Base-by-base conservation (phyloP, 2,797 vertebrate species). In the Falco cherrug region DNA sequence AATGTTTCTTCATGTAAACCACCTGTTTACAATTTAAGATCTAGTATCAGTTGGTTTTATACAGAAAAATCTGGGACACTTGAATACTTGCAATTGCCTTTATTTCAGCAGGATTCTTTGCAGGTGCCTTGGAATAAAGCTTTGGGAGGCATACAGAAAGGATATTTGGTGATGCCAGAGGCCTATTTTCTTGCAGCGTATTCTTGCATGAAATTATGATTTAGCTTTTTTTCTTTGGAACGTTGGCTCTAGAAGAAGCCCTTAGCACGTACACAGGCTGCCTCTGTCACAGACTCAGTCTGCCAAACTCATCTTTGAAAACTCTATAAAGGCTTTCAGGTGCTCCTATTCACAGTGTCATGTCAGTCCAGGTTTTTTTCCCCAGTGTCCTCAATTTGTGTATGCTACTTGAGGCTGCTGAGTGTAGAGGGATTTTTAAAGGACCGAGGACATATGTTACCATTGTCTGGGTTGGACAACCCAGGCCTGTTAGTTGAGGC, bases 211-310 rank as follows among this genome's bases (percentile, higher is more conserved):
- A 28, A 92, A n/a, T 69, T 59, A 33, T 10, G 25, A 67, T 82
- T 75, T 74, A 68, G 26, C 16, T 48, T 20, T 13, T 51, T 7
- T 37, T 37, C 37, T 41, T 61, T 45, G 80, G 61, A 47, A 29
- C 60, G 11, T 24, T 69, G 22, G 1, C 7, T 90, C 5, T 70
- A 2, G 2, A 87, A 80, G 41, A 33, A 45, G 12, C 20, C 17
- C 4, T 48, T 68, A 13, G n/a, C 1, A 0, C 5, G 11, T 6
- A 15, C 2, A 16, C 22, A 57, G 8, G 3, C 28, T 63, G 13
- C 15, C 11, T 94, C 25, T 87, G 18, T 31, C 47, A 9, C 17
- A 31, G 57, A 29, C 31, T 53, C 19, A 41, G 21, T 70, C 33
- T 90, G 29, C 13, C 17, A 11, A 59, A 4, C 19, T 76, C 13